Percentiles rank a stretch among this genome's conserved stretches.
Conservation (phyloP, 1,140 invertebrate species). For the Camponotus floridanus region DNA sequence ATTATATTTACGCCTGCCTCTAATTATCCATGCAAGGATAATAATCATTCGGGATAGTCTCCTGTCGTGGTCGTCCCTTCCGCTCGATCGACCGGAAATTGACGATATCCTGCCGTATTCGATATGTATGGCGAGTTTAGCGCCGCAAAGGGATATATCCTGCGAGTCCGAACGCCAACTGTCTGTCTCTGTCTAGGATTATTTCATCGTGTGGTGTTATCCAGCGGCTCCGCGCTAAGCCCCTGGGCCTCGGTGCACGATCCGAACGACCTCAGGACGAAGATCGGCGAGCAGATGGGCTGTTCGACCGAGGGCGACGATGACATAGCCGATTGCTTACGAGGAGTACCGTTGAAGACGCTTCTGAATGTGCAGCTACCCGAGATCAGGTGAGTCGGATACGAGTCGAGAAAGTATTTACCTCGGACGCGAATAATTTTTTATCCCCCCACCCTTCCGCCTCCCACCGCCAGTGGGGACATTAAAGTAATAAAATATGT, state of each 20-base stretch:
- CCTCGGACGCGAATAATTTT: not conserved
- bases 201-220: conserved; percentile 93
- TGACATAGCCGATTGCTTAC: conserved; percentile 88
- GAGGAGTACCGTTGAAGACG: conserved; percentile 88
- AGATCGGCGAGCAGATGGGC: conserved; percentile 91
- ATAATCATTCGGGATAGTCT: conserved; percentile 37
- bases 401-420: not conserved
- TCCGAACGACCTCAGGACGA: conserved; percentile 89
- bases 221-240: conserved; percentile 95
- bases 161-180: not conserved
- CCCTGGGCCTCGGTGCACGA: conserved; percentile 93
- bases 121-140: not conserved
- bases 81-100: conserved; percentile 48
- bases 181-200: conserved; percentile 88
- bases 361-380: conserved; percentile 89
- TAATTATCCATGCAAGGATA: conserved; percentile 60
- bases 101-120: conserved; percentile 54
- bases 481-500: conserved; percentile 47
- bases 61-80: conserved; percentile 46
- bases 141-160: conserved; percentile 12
- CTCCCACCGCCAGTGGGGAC: not conserved
- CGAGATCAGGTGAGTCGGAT: conserved; percentile 85
- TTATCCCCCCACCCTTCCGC: not conserved
- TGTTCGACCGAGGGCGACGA: conserved; percentile 85
- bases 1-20: conserved; percentile 43